Evolutionary conservation across 2,113 vertebrate genomes (phyloP).

Genomic region (Thinocorus orbignyianus): DNA sequence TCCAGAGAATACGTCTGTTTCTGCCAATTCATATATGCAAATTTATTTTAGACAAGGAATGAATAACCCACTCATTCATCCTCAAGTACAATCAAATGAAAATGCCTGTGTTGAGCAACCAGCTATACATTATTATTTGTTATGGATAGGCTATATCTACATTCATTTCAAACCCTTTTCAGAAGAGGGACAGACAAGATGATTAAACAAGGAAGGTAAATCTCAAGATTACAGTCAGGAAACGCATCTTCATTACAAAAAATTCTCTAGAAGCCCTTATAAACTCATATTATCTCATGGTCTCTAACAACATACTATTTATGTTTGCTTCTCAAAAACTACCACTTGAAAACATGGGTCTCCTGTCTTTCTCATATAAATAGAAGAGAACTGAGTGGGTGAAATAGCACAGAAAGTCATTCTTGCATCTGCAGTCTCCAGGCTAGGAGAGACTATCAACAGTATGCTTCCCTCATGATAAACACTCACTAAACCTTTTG

Average conservation of each 20-base stretch:
- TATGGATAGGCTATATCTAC: not conserved
- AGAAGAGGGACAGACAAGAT: not conserved
- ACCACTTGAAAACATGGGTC: not conserved
- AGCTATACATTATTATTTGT: not conserved
- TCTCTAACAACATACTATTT: not conserved
- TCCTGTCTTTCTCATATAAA: not conserved
- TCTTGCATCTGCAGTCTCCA: not conserved
- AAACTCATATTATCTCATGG: not conserved
- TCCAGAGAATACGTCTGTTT: not conserved
- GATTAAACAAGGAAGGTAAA: not conserved
- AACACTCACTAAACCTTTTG: not conserved
- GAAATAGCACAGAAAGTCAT: not conserved
- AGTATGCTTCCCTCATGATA: not conserved
- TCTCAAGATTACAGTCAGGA: not conserved
- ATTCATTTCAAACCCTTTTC: not conserved
- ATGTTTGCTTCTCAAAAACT: not conserved
- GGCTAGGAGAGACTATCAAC: not conserved
- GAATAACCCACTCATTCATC: not conserved
- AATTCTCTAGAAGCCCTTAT: not conserved
- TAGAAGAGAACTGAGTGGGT: not conserved
- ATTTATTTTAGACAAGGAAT: not conserved
- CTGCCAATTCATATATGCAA: not conserved
- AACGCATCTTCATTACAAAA: not conserved
- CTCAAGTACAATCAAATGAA: not conserved
- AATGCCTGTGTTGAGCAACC: not conserved